A percentile compares a stretch with the other conserved stretches of the same genome.
phyloP scores from a whole-genome alignment of 2,113 vertebrate species.

The Triplophysa tibetana region DNA sequence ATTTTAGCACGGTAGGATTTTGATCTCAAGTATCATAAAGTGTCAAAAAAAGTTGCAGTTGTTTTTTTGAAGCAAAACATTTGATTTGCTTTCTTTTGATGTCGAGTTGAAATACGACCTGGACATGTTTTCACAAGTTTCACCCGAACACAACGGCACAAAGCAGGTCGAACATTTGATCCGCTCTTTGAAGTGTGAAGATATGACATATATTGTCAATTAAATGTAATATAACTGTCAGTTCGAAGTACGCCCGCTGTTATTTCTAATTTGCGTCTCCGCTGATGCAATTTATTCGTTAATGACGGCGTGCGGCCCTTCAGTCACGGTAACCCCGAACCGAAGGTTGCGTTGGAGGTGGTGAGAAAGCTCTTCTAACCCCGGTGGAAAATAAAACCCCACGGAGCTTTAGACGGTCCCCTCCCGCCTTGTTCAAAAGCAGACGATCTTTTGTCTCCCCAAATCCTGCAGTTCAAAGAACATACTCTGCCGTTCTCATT shows the following conservation, averaged over 20 bases:
- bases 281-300: slow-evolving; percentile 10
- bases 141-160: not conserved
- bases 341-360: not conserved
- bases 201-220: slow-evolving; percentile 16
- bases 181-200: not conserved
- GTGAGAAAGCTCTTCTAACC: not conserved
- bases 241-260: not conserved
- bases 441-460: slow-evolving; percentile 22
- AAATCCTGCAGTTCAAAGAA: slow-evolving; percentile 56
- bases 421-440: not conserved
- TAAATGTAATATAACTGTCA: slow-evolving; percentile 16
- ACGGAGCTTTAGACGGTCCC: not conserved
- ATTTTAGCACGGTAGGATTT: too few relatives aligned
- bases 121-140: not conserved
- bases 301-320: not conserved
- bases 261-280: slow-evolving; percentile 18
- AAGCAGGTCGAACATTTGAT: not conserved
- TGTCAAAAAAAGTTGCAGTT: too few relatives aligned
- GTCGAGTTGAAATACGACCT: not conserved
- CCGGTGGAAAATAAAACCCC: not conserved
- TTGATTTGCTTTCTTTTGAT: not conserved
- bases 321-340: not conserved
- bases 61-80: too few relatives aligned
- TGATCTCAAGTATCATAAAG: too few relatives aligned
- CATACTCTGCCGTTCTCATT: slow-evolving; percentile 54